Evolutionary conservation across 2,888 invertebrate species (phyloP), one percentile per base, ranked within the genome.

Genomic region (Seira ritae): DNA sequence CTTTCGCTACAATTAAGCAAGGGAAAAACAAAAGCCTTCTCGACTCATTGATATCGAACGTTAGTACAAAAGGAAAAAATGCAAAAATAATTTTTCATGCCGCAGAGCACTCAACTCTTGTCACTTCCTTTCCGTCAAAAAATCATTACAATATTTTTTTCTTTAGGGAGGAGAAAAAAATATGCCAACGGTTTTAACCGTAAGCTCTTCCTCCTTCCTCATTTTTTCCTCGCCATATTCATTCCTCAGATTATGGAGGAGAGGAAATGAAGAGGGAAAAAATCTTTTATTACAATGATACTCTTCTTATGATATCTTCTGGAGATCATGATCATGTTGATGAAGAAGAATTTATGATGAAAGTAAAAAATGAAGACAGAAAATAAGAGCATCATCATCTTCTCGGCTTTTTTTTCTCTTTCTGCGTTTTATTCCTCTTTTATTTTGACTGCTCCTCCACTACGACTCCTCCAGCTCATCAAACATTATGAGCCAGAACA

Each of bases 261-360:
- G 31, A 31, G 31, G 31, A 31, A 31, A 79, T 79, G 71, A 24
- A 72, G 31, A 37, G 8, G 19, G n/a, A 62, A 62, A 75, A 46
- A 75, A 75, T n/a, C 60, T 77, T 76, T 77, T 79, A 79, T 79
- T 72, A 81, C 80, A 75, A 74, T 69, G 66, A 65, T 37, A 31
- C 31, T 31, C 31, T 8, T 31, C 31, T 31, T 31, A 31, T 31
- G 31, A 31, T 31, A 31, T 31, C 31, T 31, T 31, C 31, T 31
- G 31, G 31, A 31, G 75, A 75, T 81, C 70, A 71, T 74, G 69
- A 80, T 66, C 69, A 80, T 75, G 71, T 22, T 78, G 68, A 75
- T 77, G 71, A 55, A 4, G 37, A 65, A 15, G 65, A 75, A 68
- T 22, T 50, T 60, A 23, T 1, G 74, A 23, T 23, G 55, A 19